Conservation (phyloP, 2,888 invertebrate species). For the Eristalinus sepulchralis region DNA sequence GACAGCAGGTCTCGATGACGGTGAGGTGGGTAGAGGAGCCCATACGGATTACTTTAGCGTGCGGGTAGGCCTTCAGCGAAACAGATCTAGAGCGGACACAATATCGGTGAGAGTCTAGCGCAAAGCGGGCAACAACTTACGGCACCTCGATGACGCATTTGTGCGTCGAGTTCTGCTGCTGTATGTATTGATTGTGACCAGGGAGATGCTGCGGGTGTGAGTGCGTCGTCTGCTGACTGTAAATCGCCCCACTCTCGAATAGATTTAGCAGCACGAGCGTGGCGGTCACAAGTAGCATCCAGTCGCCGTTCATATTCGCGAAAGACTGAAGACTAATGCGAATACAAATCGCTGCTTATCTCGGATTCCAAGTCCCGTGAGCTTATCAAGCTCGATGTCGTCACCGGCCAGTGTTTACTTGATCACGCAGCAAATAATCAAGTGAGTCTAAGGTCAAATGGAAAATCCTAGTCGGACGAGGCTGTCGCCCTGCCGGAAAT, state of each 20-base stretch:
- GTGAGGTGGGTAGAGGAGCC: slow-evolving; percentile 83
- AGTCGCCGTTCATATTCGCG: slow-evolving; percentile 53
- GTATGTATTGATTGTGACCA: slow-evolving; percentile 6
- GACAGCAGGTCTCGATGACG: slow-evolving; percentile 86
- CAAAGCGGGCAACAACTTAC: slow-evolving; percentile 73
- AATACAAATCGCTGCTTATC: slow-evolving; percentile 37
- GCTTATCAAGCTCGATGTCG: neutral
- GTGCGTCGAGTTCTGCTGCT: slow-evolving; percentile 55
- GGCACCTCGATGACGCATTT: slow-evolving; percentile 78
- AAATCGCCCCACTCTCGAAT: slow-evolving; percentile 23
- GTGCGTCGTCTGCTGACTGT: slow-evolving; percentile 22
- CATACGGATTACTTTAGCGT: slow-evolving; percentile 73
- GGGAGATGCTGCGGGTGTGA: slow-evolving; percentile 38
- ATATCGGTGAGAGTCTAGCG: neutral
- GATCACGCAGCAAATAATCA: neutral
- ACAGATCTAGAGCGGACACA: slow-evolving; percentile 72
- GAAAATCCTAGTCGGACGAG: too few species aligned
- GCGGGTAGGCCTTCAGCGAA: slow-evolving; percentile 75
- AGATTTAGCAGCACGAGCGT: slow-evolving; percentile 20
- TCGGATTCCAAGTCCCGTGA: neutral
- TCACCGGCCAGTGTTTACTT: neutral
- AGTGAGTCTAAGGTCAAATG: neutral
- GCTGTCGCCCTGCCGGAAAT: too few species aligned
- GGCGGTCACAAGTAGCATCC: slow-evolving; percentile 47
- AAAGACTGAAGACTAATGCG: slow-evolving; percentile 42